Conservation (phyloP, 2,888 invertebrate species). For the Leucophenga montana region DNA sequence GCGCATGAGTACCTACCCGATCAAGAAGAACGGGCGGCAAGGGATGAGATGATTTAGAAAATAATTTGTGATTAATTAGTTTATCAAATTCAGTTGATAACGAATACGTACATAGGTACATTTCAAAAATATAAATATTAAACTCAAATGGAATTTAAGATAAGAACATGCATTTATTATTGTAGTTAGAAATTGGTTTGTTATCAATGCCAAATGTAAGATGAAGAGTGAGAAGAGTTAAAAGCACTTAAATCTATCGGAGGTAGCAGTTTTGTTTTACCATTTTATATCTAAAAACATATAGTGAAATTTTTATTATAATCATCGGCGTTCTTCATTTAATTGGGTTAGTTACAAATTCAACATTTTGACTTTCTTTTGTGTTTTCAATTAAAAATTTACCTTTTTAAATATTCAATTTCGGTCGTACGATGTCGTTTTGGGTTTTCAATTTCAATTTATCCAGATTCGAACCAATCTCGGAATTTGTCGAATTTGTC, state of each 20-base stretch:
- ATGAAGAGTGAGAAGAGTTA: background rate
- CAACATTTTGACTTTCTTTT: background rate
- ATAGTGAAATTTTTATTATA: too few relatives aligned
- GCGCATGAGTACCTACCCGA: constrained; percentile 62
- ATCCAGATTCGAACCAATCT: constrained; percentile 49
- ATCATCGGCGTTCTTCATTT: background rate
- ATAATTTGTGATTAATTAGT: constrained; percentile 16
- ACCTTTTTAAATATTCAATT: constrained; percentile 34
- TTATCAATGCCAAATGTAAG: constrained; percentile 2
- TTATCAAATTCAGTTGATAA: background rate
- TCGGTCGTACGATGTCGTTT: constrained; percentile 28
- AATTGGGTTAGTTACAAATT: constrained; percentile 16
- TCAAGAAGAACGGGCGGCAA: background rate
- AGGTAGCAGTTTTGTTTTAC: too few relatives aligned
- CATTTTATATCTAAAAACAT: background rate
- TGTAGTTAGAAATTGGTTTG: constrained; percentile 1
- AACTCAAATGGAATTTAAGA: background rate
- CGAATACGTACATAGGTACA: background rate
- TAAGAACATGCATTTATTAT: constrained; percentile 18
- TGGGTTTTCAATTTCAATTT: constrained; percentile 54
- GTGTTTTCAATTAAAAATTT: constrained; percentile 19
- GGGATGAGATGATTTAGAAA: background rate
- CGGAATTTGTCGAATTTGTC: constrained; percentile 63
- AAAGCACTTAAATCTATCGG: too few relatives aligned
- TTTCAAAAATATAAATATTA: background rate